Evolutionary conservation across 2,888 invertebrate genomes (phyloP).

Genomic region (Troides oblongomaculatus): DNA sequence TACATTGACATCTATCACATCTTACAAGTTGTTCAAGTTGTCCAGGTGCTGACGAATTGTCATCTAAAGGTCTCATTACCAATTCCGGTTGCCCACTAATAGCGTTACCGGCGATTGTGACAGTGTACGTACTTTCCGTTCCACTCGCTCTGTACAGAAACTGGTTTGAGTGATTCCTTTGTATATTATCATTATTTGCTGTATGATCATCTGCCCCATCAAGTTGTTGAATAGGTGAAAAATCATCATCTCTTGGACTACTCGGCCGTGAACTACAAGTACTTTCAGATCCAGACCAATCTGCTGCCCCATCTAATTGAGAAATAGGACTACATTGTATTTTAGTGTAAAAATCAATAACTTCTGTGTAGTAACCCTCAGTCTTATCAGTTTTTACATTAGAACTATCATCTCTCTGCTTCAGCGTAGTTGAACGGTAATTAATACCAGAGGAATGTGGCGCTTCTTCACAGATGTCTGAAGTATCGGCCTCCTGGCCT

Average conservation of each 20-base stretch:
- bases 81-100: constrained; percentile 73
- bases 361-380: constrained; percentile 71
- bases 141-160: constrained; percentile 73
- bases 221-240: constrained; percentile 81
- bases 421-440: constrained; percentile 63
- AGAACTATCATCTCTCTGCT: constrained; percentile 61
- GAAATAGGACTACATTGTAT: constrained; percentile 81
- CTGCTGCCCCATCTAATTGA: constrained; percentile 85
- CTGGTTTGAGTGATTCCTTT: constrained; percentile 64
- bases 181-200: constrained; percentile 55
- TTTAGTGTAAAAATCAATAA: constrained; percentile 77
- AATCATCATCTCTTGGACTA: constrained; percentile 64
- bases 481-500: constrained; percentile 43
- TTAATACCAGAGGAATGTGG: constrained; percentile 72
- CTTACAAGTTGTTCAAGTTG: constrained; percentile 87
- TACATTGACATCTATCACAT: constrained; percentile 92
- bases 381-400: constrained; percentile 63
- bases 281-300: constrained; percentile 81
- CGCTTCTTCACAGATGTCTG: constrained; percentile 61
- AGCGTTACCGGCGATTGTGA: constrained; percentile 75
- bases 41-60: constrained; percentile 59
- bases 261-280: constrained; percentile 71
- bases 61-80: constrained; percentile 71
- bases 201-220: constrained; percentile 85
- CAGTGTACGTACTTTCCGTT: constrained; percentile 71